phyloP scores from a whole-genome alignment of 1,140 invertebrate species.

The Macrosteles quadrilineatus region DNA sequence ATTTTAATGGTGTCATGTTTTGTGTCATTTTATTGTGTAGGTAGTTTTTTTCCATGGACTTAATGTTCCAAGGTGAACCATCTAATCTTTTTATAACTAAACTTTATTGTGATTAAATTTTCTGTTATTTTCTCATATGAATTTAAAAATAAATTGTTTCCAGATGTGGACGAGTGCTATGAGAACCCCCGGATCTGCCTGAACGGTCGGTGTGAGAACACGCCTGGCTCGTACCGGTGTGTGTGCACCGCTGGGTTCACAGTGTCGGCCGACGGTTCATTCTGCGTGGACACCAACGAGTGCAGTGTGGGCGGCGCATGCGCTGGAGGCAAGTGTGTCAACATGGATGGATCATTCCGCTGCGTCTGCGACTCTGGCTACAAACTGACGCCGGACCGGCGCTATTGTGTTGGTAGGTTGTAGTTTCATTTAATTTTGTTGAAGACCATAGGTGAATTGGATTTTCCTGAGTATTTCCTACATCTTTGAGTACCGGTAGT shows the following conservation, averaged over 20 bases:
- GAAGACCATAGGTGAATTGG: too few species aligned
- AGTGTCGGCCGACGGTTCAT: slow-evolving; percentile 65
- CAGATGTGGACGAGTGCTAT: slow-evolving; percentile 81
- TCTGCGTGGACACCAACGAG: slow-evolving; percentile 80
- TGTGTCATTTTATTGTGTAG: too few species aligned
- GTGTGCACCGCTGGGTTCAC: slow-evolving; percentile 75
- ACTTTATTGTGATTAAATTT: too few species aligned
- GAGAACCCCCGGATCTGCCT: slow-evolving; percentile 81
- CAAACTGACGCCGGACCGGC: slow-evolving; percentile 58
- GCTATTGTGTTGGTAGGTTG: slow-evolving; percentile 57
- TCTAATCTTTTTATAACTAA: too few species aligned
- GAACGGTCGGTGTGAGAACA: slow-evolving; percentile 70
- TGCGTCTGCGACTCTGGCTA: slow-evolving; percentile 82
- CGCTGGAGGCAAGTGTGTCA: slow-evolving; percentile 70
- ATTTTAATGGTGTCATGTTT: too few species aligned
- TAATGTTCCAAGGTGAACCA: too few species aligned
- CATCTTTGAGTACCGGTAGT: too few species aligned
- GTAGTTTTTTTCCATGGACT: too few species aligned
- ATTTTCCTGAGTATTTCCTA: too few species aligned
- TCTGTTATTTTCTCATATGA: too few species aligned
- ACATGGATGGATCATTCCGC: slow-evolving; percentile 73
- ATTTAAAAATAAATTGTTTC: slow-evolving; percentile 38
- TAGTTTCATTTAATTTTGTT: too few species aligned
- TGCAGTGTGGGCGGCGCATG: slow-evolving; percentile 72
- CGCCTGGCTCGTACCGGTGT: slow-evolving; percentile 75